Percentiles rank a stretch among this genome's conserved stretches.
Evolutionary conservation across 2,797 vertebrate genomes (phyloP).

Genomic region (Trachops cirrhosus): DNA sequence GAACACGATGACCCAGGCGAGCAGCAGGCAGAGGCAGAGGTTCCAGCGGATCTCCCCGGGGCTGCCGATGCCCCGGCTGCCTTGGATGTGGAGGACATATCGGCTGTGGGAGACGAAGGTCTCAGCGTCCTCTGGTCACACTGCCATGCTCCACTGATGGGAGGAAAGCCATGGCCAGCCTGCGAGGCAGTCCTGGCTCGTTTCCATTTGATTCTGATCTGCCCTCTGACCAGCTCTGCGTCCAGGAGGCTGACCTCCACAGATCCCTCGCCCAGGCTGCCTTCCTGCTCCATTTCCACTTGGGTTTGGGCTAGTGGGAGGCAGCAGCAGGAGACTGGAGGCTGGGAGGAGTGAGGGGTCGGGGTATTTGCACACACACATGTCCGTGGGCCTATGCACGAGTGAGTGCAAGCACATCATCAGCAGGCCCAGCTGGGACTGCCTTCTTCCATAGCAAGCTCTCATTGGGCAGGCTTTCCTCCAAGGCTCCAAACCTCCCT

Average conservation of each 20-base stretch:
- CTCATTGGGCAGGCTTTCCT: background rate
- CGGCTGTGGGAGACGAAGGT: conserved; percentile 77
- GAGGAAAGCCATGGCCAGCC: background rate
- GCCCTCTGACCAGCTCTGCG: background rate
- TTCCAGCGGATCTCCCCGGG: conserved; percentile 86
- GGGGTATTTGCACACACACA: background rate
- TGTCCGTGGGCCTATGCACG: background rate
- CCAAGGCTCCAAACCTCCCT: background rate
- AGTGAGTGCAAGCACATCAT: rapidly evolving
- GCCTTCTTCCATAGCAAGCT: background rate
- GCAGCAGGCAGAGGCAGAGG: conserved; percentile 86
- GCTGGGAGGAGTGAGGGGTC: background rate
- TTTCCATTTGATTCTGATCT: background rate
- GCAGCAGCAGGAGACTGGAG: background rate
- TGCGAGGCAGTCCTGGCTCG: rapidly evolving
- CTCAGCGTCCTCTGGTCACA: background rate
- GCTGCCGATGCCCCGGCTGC: conserved; percentile 85
- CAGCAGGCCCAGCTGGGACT: background rate
- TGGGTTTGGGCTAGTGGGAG: background rate
- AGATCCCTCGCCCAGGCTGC: background rate
- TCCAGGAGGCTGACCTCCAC: background rate
- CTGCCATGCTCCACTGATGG: rapidly evolving
- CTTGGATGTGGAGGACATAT: conserved; percentile 87
- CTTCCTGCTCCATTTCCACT: background rate
- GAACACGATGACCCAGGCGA: conserved; percentile 87